phyloP scores from a whole-genome alignment of 1,140 invertebrate species.

The Capitella teleta region DNA sequence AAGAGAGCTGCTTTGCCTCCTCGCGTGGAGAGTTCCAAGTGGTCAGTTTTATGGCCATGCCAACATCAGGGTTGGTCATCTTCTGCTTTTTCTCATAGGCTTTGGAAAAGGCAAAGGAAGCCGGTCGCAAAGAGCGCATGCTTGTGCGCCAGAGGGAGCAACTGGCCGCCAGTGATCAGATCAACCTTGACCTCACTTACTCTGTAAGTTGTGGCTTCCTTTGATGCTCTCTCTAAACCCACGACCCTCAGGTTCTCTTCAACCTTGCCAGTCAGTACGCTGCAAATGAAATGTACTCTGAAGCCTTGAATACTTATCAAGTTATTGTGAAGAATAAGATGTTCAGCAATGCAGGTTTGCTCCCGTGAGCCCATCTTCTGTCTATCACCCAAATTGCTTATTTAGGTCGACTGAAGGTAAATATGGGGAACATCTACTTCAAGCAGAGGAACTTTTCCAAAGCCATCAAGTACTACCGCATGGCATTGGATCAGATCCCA shows the following conservation, averaged over 20 bases:
- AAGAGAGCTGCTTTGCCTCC: conserved; percentile 63
- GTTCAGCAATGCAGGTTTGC: conserved; percentile 45
- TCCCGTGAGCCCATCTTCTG: no score
- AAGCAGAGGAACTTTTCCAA: conserved; percentile 86
- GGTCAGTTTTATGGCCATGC: conserved; percentile 19
- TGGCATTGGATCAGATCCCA: conserved; percentile 91
- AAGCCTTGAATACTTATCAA: conserved; percentile 91
- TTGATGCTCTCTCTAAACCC: conserved; percentile 8
- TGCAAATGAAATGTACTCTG: conserved; percentile 84
- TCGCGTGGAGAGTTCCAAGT: conserved; percentile 51
- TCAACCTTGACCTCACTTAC: conserved; percentile 89
- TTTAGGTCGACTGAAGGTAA: conserved; percentile 76
- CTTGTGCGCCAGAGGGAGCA: conserved; percentile 85
- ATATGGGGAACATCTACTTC: conserved; percentile 97
- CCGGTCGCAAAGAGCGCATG: conserved; percentile 74
- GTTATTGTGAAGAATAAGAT: conserved; percentile 48
- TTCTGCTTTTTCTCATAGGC: conserved; percentile 46
- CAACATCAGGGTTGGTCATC: neutral
- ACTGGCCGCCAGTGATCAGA: conserved; percentile 67
- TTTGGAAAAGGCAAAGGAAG: conserved; percentile 89
- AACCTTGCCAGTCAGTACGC: conserved; percentile 89
- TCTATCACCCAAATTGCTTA: conserved; percentile 10
- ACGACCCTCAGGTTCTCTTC: conserved; percentile 63
- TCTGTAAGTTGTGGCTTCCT: conserved; percentile 50
- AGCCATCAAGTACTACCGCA: conserved; percentile 94